These are phyloP conservation scores for Ctenomys sociabilis DNA, from an alignment of 2,113 vertebrate species.

Conservation along the genomic window DNA sequence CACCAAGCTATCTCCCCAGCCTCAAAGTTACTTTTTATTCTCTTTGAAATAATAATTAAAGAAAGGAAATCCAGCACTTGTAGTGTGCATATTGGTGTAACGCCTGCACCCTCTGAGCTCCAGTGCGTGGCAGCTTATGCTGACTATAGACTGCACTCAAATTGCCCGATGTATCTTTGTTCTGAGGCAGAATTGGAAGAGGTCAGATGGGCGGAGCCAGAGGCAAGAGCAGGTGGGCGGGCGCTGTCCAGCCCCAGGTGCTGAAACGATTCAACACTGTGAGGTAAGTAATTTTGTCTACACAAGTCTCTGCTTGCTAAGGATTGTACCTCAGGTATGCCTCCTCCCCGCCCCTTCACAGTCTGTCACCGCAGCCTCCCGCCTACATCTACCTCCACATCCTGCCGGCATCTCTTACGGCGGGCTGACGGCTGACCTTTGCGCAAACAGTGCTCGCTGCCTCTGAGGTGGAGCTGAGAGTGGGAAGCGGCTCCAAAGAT, in stretches of 20 bases:
- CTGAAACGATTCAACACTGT: background rate
- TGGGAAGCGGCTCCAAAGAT: conserved; percentile 19
- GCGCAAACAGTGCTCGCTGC: background rate
- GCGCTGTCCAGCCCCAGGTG: conserved; percentile 60
- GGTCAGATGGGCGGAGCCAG: background rate
- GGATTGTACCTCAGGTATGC: background rate
- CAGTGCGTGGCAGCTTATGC: background rate
- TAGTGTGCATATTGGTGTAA: background rate
- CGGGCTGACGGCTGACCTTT: conserved; percentile 15
- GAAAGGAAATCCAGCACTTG: too few species aligned
- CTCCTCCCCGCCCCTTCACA: background rate
- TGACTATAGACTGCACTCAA: background rate
- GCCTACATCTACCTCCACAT: background rate
- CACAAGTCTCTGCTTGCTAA: background rate
- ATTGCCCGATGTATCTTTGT: background rate
- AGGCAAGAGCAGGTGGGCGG: too few species aligned
- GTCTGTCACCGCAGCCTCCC: conserved; percentile 39
- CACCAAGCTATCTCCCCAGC: too few species aligned
- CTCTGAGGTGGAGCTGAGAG: background rate
- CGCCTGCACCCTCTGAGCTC: background rate
- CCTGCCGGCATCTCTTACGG: background rate
- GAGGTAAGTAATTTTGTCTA: background rate
- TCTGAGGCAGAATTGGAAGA: background rate
- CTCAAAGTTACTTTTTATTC: too few species aligned
- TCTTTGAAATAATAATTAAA: too few species aligned